Evolutionary conservation across 2,113 vertebrate species (phyloP), one percentile per base, ranked within the genome.

Genomic region (Nycticryphes semicollaris): DNA sequence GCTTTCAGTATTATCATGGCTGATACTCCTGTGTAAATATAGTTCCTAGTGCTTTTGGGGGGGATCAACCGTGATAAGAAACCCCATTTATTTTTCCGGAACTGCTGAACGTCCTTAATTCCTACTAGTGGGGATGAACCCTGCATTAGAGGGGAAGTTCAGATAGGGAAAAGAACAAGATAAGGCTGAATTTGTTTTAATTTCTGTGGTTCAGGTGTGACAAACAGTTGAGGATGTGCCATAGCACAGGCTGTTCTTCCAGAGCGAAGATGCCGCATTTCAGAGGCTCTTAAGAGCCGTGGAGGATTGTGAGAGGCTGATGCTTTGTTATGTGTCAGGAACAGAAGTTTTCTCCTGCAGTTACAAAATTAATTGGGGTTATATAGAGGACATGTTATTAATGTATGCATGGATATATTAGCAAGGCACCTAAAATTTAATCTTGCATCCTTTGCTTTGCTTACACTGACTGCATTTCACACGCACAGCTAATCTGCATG

Each of bases 351-450:
- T 82, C 62, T 95, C 62, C 78, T 37, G 43, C 57, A 92, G 68
- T 56, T 74, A 22, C 39, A 75, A 48, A 90, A 93, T 90, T 96
- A 96, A 96, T 96, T 96, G 87, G 90, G 94, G 96, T 96, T 92
- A 92, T 64, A 45, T 27, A 81, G 83, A 94, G 86, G 95, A 92
- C 92, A 66, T 84, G 43, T 43, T 43, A 75, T 41, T 96, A 84
- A 94, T 87, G n/a, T 92, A 95, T 89, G 86, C 93, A 70, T 51
- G 24, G 87, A 33, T 69, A 75, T 94, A 87, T 91, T 93, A 95
- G 39, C 81, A 79, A 89, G 50, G 37, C 84, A 79, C 79, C 91
- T 83, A 89, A 92, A 93, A 92, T 84, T 73, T 91, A 84, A 91
- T 93, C 91, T 96, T 81, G 54, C 63, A 82, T 89, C 77, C 66